Conservation (phyloP, 2,888 invertebrate genomes). For the Dyspetes luteomarginatus region DNA sequence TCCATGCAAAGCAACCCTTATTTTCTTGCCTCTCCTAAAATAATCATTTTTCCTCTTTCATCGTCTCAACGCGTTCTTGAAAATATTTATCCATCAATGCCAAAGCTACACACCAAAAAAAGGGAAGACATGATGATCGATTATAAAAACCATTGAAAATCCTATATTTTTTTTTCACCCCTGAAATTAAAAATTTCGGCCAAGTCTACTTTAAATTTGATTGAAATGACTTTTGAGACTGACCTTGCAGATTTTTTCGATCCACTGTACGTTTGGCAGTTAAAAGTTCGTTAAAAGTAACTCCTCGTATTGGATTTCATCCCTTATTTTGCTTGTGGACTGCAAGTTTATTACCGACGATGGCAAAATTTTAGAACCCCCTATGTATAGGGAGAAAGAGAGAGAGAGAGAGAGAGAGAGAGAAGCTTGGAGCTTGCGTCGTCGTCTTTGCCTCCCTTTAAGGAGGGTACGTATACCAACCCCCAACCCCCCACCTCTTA, state of each 20-base stretch:
- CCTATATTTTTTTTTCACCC: neutral
- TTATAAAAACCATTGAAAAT: no score
- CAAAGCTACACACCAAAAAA: neutral
- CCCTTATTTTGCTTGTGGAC: slow-evolving; percentile 51
- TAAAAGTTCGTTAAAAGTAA: slow-evolving; percentile 79
- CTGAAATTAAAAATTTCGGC: neutral
- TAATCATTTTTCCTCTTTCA: slow-evolving; percentile 46
- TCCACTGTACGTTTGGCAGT: slow-evolving; percentile 73
- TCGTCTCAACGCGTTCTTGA: neutral
- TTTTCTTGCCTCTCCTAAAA: slow-evolving; percentile 23
- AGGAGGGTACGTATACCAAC: slow-evolving; percentile 38
- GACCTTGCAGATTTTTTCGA: slow-evolving; percentile 73
- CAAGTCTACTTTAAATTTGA: no score
- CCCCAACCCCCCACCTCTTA: no score
- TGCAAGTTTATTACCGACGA: slow-evolving; percentile 62
- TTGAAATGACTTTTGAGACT: no score
- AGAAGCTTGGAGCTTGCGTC: slow-evolving; percentile 53
- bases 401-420: no score
- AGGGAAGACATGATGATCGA: no score
- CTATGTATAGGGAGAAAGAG: neutral
- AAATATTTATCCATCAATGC: neutral
- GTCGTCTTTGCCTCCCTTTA: slow-evolving; percentile 46
- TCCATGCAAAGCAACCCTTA: slow-evolving; percentile 55
- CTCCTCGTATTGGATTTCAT: slow-evolving; percentile 67
- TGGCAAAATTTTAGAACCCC: slow-evolving; percentile 61